Evolutionary conservation across 2,888 invertebrate genomes (phyloP), one percentile per base, ranked within the genome.

Genomic region (Anoncus sp.): DNA sequence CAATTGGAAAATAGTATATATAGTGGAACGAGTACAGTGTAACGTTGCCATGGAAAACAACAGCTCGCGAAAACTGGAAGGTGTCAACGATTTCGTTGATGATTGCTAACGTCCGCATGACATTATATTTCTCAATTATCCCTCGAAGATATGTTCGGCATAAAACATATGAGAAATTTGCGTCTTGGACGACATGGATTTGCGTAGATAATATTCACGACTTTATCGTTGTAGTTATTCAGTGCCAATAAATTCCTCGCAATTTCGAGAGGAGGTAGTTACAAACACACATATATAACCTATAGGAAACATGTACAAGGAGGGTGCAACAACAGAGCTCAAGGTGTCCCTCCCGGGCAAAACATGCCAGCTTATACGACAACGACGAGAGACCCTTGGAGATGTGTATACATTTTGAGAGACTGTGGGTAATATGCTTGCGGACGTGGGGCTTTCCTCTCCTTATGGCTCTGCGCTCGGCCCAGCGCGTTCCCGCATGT

Each of bases 391-490:
- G 27, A 20, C 20, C 16, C 14, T 18, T 9, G 16, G 63, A 62
- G 57, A 60, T 24, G 55, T 57, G 49, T 14, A 65, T 31, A 47
- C 35, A 51, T 49, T 66, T 66, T 40, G 53, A 53, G 67, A 27
- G 35, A 45, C 55, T 31, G 63, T 14, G 31, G 63, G 38, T 55
- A 67, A 55, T 55, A 45, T 67, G 31, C 55, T 55, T 16, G 45
- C 35, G 63, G 67, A 59, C 43, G 20, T 20, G 59, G 38, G 57
- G 49, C 16, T 53, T 9, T 55, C 38, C 67, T 43, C 38, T 65
- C 65, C 77, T 84, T 84, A 86, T 82, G 84, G 80, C 82, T 80
- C 51, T 60, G 66, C n/a, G 75, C 27, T 63, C 75, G 70, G 75
- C 73, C 76, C 60, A 47, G 60, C 16, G 60, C 38, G 60, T 72